Percentiles rank a stretch among this genome's conserved stretches.
phyloP scores from a whole-genome alignment of 30 jellyfish, hydroid and myxozoan species.

The Turritopsis dohrnii region DNA sequence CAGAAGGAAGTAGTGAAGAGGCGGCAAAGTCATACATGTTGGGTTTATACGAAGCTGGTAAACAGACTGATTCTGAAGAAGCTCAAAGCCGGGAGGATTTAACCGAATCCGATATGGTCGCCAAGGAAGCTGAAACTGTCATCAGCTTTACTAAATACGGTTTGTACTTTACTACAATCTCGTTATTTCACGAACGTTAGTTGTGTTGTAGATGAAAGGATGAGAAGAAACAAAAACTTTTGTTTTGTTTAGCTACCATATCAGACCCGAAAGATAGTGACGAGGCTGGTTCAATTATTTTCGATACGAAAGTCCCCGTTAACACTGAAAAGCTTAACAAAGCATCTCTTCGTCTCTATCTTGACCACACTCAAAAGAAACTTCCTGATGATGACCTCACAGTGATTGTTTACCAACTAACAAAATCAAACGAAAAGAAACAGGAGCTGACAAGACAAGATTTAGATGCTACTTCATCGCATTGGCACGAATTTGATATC shows the following conservation, averaged over 20 bases:
- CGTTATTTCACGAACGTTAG: no score
- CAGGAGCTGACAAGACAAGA: slow-evolving; percentile 45
- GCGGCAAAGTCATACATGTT: neutral
- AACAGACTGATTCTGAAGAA: neutral
- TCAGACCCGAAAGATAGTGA: slow-evolving; percentile 91
- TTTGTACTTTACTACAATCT: no score
- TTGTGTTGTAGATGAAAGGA: no score
- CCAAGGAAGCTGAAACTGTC: neutral
- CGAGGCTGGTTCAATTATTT: slow-evolving; percentile 70
- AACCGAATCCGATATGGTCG: neutral
- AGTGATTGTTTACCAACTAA: slow-evolving; percentile 52
- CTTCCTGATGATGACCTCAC: slow-evolving; percentile 17
- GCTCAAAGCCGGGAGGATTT: neutral
- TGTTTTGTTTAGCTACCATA: slow-evolving; percentile 40
- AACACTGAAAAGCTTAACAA: slow-evolving; percentile 66
- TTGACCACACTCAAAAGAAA: slow-evolving; percentile 19
- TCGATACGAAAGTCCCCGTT: slow-evolving; percentile 56
- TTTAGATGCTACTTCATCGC: slow-evolving; percentile 50
- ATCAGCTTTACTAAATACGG: neutral
- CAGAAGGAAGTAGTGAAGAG: neutral
- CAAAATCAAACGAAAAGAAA: slow-evolving; percentile 42
- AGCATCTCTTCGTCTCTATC: slow-evolving; percentile 58
- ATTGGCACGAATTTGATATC: slow-evolving; percentile 77
- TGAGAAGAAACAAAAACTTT: neutral
- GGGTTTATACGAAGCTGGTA: neutral